Evolutionary conservation across 2,797 vertebrate genomes (phyloP).

Genomic region (Melopsittacus undulatus): DNA sequence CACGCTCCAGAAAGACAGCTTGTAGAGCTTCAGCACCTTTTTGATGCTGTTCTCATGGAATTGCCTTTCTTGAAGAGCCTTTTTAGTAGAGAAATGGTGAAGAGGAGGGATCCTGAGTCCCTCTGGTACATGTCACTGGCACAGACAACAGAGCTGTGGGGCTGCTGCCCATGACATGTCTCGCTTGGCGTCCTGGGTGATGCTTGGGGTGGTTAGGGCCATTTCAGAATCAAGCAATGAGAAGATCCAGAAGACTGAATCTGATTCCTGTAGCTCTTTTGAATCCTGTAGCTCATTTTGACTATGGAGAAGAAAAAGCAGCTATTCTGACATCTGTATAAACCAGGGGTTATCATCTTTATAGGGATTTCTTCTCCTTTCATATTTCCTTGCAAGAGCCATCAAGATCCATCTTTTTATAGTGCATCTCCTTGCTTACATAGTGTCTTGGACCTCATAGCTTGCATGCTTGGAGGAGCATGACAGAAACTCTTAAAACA

Average conservation of each 20-base stretch:
- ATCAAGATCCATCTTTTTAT: neutral
- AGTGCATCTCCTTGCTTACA: neutral
- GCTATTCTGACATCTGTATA: neutral
- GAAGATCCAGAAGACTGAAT: neutral
- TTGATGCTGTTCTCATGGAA: neutral
- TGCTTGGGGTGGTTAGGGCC: neutral
- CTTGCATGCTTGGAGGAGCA: neutral
- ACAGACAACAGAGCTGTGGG: neutral
- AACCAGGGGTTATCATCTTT: neutral
- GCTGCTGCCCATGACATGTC: neutral
- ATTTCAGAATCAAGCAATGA: neutral
- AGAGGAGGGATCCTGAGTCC: neutral
- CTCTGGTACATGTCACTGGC: neutral
- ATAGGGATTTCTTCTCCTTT: neutral
- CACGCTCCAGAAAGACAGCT: neutral
- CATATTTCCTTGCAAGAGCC: neutral
- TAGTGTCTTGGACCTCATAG: neutral
- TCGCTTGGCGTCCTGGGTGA: neutral
- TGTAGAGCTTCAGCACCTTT: accelerated
- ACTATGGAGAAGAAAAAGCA: neutral
- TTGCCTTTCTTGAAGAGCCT: neutral
- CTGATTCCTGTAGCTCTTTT: neutral
- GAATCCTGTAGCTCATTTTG: neutral
- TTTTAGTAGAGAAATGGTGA: neutral
- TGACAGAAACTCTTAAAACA: neutral